Base-by-base conservation (phyloP, 2,113 vertebrate genomes). In the Daubentonia madagascariensis region DNA sequence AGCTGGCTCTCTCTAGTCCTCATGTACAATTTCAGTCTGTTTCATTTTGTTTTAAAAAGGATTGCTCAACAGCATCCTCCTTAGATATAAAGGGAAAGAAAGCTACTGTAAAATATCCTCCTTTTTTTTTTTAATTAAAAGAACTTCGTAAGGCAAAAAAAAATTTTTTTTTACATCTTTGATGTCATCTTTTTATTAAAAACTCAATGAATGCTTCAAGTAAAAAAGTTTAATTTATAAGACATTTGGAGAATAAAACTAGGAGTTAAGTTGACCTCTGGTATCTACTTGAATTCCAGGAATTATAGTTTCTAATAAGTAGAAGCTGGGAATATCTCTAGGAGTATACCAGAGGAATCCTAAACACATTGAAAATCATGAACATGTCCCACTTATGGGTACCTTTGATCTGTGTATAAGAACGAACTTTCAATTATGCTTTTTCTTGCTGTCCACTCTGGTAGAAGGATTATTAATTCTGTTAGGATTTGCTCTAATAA, bases 231-330 rank as follows among this genome's bases (percentile, higher is more conserved):
- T n/a, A 80, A 90, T 57, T 84, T 75, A 48, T 85, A 85, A 87
- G 76, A 72, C 40, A 73, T 90, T 76, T 88, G 50, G 17, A n/a
- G 85, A 98, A 96, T 97, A 97, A 97, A 98, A 80, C 75, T 78
- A 98, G 94, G 73, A 97, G 97, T 97, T 96, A 97, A 75, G 88
- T 97, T 97, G 97, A 98, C 96, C 89, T 98, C 65, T 79, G 87
- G 50, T 89, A 81, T 94, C 91, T 98, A 80, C 86, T 89, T 98
- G 95, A 98, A 96, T 97, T 98, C 93, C 59, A 50, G 78, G 25
- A 87, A 85, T 61, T 68, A 76, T 80, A 32, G 16, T 76, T 97
- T 85, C 28, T 75, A 75, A 40, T 59, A 59, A 79, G 8, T 70
- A 6, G 59, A 91, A 96, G 14, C 11, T 81, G 12, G 16, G 9